phyloP scores from a whole-genome alignment of 2,797 vertebrate genomes.

The Scolopax bukidnonensis region DNA sequence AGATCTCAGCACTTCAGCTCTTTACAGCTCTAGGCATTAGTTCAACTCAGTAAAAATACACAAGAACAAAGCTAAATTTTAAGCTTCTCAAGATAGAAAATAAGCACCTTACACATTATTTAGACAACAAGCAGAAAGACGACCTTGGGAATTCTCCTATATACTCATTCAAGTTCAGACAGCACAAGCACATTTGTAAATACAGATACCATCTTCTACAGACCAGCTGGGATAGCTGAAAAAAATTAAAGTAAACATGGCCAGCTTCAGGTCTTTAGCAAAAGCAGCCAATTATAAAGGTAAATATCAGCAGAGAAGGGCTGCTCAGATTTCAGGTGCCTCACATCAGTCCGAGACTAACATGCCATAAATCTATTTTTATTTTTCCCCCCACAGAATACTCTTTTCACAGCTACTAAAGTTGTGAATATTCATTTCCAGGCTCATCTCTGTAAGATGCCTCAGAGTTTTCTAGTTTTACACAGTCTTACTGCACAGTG shows the following conservation, averaged over 20 bases:
- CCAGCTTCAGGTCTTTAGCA: not conserved
- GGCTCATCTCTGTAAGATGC: not conserved
- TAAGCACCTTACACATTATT: not conserved
- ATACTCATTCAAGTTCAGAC: not conserved
- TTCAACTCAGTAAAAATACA: not conserved
- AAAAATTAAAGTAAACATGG: not conserved
- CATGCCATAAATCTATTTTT: not conserved
- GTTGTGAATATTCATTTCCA: not conserved
- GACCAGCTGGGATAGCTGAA: not conserved
- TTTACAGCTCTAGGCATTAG: too few relatives aligned
- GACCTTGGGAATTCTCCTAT: not conserved
- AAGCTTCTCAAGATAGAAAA: not conserved
- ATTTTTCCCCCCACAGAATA: not conserved
- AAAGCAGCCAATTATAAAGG: not conserved
- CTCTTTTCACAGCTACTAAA: not conserved
- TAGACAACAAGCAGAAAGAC: not conserved
- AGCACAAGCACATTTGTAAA: not conserved
- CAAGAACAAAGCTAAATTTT: not conserved
- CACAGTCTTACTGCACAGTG: accelerated
- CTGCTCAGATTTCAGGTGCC: not conserved
- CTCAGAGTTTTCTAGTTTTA: not conserved
- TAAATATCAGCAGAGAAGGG: not conserved
- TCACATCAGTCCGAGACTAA: not conserved
- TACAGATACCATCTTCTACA: not conserved
- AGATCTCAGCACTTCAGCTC: not conserved